phyloP scores from a whole-genome alignment of 2,797 vertebrate species.

The Tympanoctomys barrerae region DNA sequence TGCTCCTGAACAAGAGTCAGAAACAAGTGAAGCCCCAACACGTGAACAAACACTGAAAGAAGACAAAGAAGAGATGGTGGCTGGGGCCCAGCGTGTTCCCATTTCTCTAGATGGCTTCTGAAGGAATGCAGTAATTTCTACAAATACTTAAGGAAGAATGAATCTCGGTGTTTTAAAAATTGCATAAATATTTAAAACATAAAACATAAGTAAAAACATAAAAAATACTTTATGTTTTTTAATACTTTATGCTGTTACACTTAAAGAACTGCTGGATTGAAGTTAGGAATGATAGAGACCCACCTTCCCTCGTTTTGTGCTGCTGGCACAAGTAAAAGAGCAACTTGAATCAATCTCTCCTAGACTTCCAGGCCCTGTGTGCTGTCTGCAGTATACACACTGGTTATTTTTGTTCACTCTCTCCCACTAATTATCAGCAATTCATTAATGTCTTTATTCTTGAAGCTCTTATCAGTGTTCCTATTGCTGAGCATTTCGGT shows the following conservation, averaged over 20 bases:
- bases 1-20: neutral
- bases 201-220: neutral
- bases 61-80: neutral
- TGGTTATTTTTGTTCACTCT: neutral
- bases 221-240: slow-evolving; percentile 8
- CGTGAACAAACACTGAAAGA: neutral
- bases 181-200: neutral
- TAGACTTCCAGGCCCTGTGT: neutral
- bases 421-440: neutral
- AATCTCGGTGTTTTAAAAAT: neutral
- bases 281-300: neutral
- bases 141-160: neutral
- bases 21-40: neutral
- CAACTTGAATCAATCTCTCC: neutral
- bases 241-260: neutral
- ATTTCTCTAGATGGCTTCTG: neutral
- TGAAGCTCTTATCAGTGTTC: neutral
- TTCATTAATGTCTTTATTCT: neutral
- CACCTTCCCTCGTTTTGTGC: neutral
- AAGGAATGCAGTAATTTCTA: neutral
- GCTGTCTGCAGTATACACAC: neutral
- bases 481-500: neutral
- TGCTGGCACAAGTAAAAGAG: neutral
- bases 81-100: neutral
- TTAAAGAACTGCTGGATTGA: neutral